Evolutionary conservation across 2,888 invertebrate genomes (phyloP).

Genomic region (Andrena fulva): DNA sequence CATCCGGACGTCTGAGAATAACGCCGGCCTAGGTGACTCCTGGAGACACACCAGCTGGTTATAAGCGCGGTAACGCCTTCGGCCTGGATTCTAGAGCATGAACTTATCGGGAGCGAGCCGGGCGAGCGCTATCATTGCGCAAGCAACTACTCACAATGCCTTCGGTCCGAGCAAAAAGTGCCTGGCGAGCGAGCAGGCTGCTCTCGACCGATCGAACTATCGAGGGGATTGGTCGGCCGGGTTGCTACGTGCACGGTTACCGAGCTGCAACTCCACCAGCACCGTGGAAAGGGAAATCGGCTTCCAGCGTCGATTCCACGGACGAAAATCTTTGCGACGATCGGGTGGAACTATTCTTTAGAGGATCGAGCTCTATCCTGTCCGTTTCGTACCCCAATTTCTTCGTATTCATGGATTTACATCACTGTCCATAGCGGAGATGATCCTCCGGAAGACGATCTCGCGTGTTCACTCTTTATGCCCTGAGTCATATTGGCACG

Average conservation of each 20-base stretch:
- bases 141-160: conserved; percentile 78
- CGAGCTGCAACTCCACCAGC: conserved; percentile 26
- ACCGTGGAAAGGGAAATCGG: conserved; percentile 68
- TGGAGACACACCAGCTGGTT: conserved; percentile 56
- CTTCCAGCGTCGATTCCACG: conserved; percentile 22
- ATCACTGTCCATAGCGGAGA: neutral
- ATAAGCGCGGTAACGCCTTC: conserved; percentile 79
- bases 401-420: neutral
- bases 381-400: neutral
- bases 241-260: conserved; percentile 48
- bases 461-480: too few species aligned
- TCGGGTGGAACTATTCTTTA: conserved; percentile 1
- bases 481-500: too few species aligned
- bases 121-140: conserved; percentile 78
- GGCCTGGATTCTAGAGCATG: conserved; percentile 82
- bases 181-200: conserved; percentile 57
- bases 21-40: conserved; percentile 36
- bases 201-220: conserved; percentile 69
- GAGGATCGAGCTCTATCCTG: neutral
- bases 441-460: too few species aligned
- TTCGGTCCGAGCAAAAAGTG: conserved; percentile 71
- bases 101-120: conserved; percentile 80
- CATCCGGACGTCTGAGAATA: conserved; percentile 60
- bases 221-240: conserved; percentile 68
- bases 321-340: conserved; percentile 41